Base-by-base conservation (phyloP, 2,797 vertebrate genomes). In the Periparus ater region DNA sequence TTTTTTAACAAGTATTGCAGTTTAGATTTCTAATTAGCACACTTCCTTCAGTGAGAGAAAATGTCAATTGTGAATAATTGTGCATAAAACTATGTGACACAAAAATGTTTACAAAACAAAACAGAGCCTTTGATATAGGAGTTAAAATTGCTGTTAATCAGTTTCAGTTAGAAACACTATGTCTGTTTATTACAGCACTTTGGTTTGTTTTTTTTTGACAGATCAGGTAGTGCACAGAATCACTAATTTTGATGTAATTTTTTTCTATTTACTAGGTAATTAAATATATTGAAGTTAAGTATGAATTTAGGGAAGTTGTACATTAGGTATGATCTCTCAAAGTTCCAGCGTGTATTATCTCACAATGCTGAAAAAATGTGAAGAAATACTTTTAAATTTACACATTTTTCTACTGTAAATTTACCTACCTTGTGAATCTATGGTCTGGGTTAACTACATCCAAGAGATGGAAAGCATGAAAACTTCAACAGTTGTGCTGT, bases 1-100 rank as follows among this genome's bases (percentile, higher is more conserved):
- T 54, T 72, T 91, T 84, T 82, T 65, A 83, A 86, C n/a, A 85
- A 71, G 58, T 60, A 68, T 80, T 87, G 80, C 70, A 67, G 65
- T 91, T 91, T 92, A 79, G 67, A 74, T 91, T 96, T 95, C 89
- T 94, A 96, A 96, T 96, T 95, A 95, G 27, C 88, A 88, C 77
- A 42, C 77, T 50, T 94, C 54, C 60, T 88, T 95, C 51, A 74
- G 21, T 92, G 77, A 80, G 75, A 66, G 23, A 68, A 86, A 92
- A 96, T 74, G 85, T 78, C 42, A 93, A 3, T 90, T 95, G 60
- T 66, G 67, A 57, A 32, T 82, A 93, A 30, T 86, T 91, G 40
- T 66, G 44, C 36, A 23, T 85, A 78, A 89, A 72, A 48, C 45
- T 63, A 30, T 55, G 53, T 74, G 88, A 84, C 48, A 71, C 29